Conservation (phyloP, 2,888 invertebrate species). For the Phoenoteleia sp. region DNA sequence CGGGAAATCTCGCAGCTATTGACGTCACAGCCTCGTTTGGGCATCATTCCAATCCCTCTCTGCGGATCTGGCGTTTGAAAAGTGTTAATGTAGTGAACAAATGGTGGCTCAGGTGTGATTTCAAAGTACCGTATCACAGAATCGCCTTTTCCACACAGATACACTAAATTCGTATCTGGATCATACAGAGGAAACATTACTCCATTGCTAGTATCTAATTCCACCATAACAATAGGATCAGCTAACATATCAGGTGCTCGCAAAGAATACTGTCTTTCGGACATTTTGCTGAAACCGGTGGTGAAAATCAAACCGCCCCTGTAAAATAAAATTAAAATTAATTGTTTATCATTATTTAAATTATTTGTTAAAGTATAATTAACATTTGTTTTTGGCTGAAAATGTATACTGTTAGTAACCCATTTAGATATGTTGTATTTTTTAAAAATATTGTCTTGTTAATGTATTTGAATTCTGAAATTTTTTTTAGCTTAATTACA, state of each 20-base stretch:
- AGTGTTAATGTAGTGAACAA: conserved; percentile 98
- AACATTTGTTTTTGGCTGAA: too few relatives aligned
- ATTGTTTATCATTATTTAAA: not conserved
- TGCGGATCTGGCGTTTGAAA: conserved; percentile 99
- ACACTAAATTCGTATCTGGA: conserved; percentile 98
- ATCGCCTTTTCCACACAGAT: conserved; percentile 99
- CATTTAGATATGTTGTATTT: too few relatives aligned
- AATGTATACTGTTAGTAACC: too few relatives aligned
- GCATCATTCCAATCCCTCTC: conserved; percentile 99
- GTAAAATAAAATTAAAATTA: conserved; percentile 73
- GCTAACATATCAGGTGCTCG: conserved; percentile 95
- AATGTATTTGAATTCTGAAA: too few relatives aligned
- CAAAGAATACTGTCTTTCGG: conserved; percentile 98
- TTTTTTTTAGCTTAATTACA: too few relatives aligned
- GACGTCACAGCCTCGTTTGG: conserved; percentile 98
- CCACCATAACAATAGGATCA: conserved; percentile 97
- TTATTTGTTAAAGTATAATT: too few relatives aligned
- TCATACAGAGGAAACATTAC: conserved; percentile 99
- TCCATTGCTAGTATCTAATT: conserved; percentile 98
- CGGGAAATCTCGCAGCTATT: conserved; percentile 97
- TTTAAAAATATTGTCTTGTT: too few relatives aligned
- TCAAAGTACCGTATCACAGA: conserved; percentile 98
- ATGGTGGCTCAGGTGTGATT: conserved; percentile 97
- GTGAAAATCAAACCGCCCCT: conserved; percentile 86
- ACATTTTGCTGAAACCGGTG: conserved; percentile 97